Base-by-base conservation (phyloP, 2,113 vertebrate genomes). In the Ondatra zibethicus region DNA sequence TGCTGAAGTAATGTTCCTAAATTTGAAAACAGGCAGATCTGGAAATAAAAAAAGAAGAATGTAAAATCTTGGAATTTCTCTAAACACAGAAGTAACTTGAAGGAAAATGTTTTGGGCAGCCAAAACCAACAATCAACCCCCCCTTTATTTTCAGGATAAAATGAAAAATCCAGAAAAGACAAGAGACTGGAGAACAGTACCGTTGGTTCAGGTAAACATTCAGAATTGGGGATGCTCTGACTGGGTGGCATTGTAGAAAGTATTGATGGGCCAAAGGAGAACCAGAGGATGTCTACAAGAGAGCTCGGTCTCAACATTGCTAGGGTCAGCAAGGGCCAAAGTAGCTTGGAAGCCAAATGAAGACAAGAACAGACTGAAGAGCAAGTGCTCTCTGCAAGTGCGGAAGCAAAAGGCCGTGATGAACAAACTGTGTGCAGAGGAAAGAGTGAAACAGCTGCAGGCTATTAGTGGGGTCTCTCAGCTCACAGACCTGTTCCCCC, bases 21-120 rank as follows among this genome's bases (percentile, higher is more conserved):
- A 95, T 76, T 90, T 94, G 87, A 42, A 94, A 61, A 92, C 9
- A 82, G 47, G 55, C 5, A 95, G 39, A 84, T 76, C 55, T 93
- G 36, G 85, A 81, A 91, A 78, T 31, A 50, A 93, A 96, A 90
- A 86, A 19, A 63, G 17, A 94, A 89, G 58, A 94, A 39, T 63
- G 29, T 76, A 95, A 92, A 36, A 21, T 58, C 78, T 80, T 39
- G 33, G 29, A 88, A 90, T 97, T 90, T 4, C 93, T 96, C 39
- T 61, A 92, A 36, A 89, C 50, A 45, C 3, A 63, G 65, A 89
- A 96, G 36, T 16, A 68, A 42, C 47, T 65, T 78, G 33, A 84
- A 95, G 68, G 42, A 92, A 96, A 84, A 76, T 52, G 31, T 73
- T 94, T 92, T 78, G 9, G 36, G n/a, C 27, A 70, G 4, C 21